phyloP scores from a whole-genome alignment of 2,888 invertebrate species.

The Argyresthia albistria region DNA sequence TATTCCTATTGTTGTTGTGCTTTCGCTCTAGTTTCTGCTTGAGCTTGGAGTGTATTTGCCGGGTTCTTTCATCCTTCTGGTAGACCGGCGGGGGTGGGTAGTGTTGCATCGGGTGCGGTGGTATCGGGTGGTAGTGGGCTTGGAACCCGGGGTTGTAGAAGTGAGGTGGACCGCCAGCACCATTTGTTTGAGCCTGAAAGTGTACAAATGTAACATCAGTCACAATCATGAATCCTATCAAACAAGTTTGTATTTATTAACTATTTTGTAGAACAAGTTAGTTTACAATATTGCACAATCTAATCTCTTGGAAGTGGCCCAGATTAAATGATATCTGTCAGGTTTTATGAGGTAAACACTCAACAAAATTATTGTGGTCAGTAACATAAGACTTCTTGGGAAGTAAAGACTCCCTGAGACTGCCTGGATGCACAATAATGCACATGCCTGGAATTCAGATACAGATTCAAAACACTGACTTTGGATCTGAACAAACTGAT shows the following conservation, averaged over 20 bases:
- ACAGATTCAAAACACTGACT: too few relatives aligned
- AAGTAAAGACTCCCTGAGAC: too few relatives aligned
- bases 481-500: too few relatives aligned
- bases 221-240: not conserved
- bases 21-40: constrained; percentile 83
- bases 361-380: too few relatives aligned
- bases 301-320: not conserved
- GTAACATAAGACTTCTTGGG: too few relatives aligned
- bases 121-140: constrained; percentile 70
- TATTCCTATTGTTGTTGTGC: constrained; percentile 58
- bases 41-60: constrained; percentile 83
- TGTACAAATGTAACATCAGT: not conserved
- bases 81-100: constrained; percentile 75
- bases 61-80: constrained; percentile 85
- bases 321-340: not conserved
- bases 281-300: not conserved
- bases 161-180: constrained; percentile 78
- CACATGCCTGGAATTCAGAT: too few relatives aligned
- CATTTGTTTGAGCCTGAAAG: constrained; percentile 78
- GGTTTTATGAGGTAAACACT: too few relatives aligned
- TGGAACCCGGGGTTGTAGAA: constrained; percentile 75
- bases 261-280: not conserved
- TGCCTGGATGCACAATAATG: too few relatives aligned
- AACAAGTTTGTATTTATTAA: not conserved
- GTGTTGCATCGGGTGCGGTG: constrained; percentile 77